Evolutionary conservation across 2,888 invertebrate species (phyloP), one percentile per base, ranked within the genome.

Genomic region (Aproaerema taeniolella): DNA sequence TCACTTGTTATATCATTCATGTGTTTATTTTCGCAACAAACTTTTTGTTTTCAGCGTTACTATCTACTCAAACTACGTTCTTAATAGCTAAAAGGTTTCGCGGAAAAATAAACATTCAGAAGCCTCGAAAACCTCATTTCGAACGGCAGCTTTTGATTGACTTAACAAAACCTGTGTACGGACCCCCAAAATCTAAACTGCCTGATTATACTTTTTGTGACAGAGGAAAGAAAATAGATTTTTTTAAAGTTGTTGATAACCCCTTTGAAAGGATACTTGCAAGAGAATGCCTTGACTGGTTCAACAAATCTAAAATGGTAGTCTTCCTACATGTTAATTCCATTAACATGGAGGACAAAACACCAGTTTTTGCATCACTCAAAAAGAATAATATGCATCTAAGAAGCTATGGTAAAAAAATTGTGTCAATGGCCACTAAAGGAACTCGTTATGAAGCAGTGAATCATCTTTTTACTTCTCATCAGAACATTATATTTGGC

Each of bases 41-140:
- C n/a, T 14, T 25, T 39, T 38, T 45, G 15, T 38, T 77, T 76
- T 42, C 66, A 89, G 88, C 51, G n/a, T 58, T 89, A 20, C 63
- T 89, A 42, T 70, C 72, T 46, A 56, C 72, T 10, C 73, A 74
- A 37, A 48, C 71, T 2, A 81, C 88, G 0, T 61, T 88, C n/a
- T 45, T 87, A 10, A 72, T 91, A 54, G 86, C 89, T 4, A 90
- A 90, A 62, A 86, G 95, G 51, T 93, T 89, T 66, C 88, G 92
- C 13, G 91, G 92, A 2, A 93, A 94, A 80, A 92, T 95, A 37
- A 95, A 95, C 60, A 89, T 95, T 29, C 92, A 93, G 67, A 90
- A 85, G 49, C 95, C 95, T 1, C 88, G 88, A 58, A 77, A 89
- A 35, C 91, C 93, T 1, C 93, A 93, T 68, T 93, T 90, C 61